Conservation (phyloP, 2,888 invertebrate genomes). For the Drosophila diplacantha region DNA sequence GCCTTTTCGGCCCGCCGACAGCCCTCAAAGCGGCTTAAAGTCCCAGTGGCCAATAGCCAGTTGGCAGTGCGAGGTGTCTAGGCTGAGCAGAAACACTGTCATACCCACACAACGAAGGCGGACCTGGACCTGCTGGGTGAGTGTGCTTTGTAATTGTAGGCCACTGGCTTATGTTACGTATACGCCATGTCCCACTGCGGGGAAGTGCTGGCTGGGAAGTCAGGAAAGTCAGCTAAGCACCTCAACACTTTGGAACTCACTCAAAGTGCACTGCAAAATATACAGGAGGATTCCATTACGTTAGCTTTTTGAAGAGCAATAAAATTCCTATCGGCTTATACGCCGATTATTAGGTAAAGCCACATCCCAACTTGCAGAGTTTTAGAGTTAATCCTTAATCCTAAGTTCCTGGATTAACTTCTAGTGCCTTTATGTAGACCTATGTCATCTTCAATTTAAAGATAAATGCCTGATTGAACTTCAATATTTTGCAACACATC, state of each 20-base stretch:
- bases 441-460: neutral
- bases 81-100: constrained; percentile 2
- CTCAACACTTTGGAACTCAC: neutral
- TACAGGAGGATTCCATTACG: neutral
- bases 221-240: constrained; percentile 2
- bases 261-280: neutral
- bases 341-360: neutral
- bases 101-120: constrained; percentile 1
- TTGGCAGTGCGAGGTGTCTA: constrained; percentile 11
- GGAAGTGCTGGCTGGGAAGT: constrained; percentile 6
- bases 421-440: neutral
- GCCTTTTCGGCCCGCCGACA: constrained; percentile 24
- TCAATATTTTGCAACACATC: neutral
- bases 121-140: constrained; percentile 16
- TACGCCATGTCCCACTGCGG: constrained; percentile 30
- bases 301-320: neutral
- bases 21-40: constrained; percentile 53
- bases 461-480: neutral
- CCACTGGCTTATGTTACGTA: constrained; percentile 21
- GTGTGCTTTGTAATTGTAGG: constrained; percentile 27
- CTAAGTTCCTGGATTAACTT: neutral
- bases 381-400: neutral
- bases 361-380: neutral
- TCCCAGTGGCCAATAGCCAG: constrained; percentile 17
- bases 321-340: neutral